A percentile compares a stretch with the other conserved stretches of the same genome.
Conservation (phyloP, 1,140 invertebrate genomes). For the Polypedilum vanderplanki region DNA sequence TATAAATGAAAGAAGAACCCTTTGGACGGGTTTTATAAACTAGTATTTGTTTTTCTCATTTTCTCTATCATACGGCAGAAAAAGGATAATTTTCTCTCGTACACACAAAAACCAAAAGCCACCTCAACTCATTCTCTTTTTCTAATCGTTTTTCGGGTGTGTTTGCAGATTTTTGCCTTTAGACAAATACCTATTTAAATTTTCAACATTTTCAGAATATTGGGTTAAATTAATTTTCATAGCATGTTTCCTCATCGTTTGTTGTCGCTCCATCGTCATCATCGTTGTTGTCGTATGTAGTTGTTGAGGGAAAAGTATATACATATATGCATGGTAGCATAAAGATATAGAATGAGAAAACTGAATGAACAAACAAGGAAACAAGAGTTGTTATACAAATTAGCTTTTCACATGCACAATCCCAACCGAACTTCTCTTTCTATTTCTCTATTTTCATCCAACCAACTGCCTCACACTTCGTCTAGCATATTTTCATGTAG, state of each 20-base stretch:
- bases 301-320: neutral
- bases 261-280: conserved; percentile 9
- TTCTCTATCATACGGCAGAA: neutral
- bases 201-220: conserved; percentile 24
- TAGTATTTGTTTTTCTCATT: neutral
- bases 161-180: conserved; percentile 25
- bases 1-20: too few relatives aligned
- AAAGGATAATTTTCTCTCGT: conserved; percentile 23
- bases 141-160: conserved; percentile 1
- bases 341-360: conserved; percentile 2
- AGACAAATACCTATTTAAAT: conserved; percentile 28
- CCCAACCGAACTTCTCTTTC: neutral
- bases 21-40: neutral
- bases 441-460: neutral
- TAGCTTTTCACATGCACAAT: conserved; percentile 28
- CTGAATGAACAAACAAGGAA: conserved; percentile 21
- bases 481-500: neutral
- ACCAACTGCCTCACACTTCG: conserved; percentile 1
- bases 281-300: neutral
- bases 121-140: neutral
- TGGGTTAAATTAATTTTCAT: conserved; percentile 29
- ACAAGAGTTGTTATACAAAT: conserved; percentile 27
- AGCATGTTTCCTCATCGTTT: conserved; percentile 18
- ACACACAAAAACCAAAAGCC: conserved; percentile 11
- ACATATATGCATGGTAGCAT: neutral